A percentile compares a stretch with the other conserved stretches of the same genome.
Evolutionary conservation across 1,140 invertebrate species (phyloP).

Genomic region (Lasioglossum baleicum): DNA sequence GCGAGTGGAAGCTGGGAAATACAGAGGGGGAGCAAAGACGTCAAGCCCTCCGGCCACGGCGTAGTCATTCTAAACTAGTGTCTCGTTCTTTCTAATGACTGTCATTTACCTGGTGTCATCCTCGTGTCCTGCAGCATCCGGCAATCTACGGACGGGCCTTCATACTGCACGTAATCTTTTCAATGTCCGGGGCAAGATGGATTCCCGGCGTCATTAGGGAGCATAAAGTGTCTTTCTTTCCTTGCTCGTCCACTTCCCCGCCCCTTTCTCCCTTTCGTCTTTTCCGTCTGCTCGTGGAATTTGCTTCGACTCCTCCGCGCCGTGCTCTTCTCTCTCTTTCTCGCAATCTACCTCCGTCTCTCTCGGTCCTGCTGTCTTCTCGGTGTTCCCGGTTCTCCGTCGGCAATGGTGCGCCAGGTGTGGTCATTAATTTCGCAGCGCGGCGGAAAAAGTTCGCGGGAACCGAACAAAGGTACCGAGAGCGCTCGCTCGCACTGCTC

Average conservation of each 20-base stretch:
- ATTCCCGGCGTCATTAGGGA: slow-evolving; percentile 59
- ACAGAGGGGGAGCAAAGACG: slow-evolving; percentile 12
- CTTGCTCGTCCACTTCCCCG: slow-evolving; percentile 13
- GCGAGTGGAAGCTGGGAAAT: not conserved
- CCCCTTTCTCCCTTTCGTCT: slow-evolving; percentile 18
- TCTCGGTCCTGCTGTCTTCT: not conserved
- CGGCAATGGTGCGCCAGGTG: slow-evolving; percentile 52
- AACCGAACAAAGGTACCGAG: slow-evolving; percentile 49
- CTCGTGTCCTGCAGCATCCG: slow-evolving; percentile 44
- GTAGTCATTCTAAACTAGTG: slow-evolving; percentile 50
- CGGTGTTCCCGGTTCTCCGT: slow-evolving; percentile 2
- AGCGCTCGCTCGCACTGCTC: not conserved
- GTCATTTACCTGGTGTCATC: slow-evolving; percentile 62
- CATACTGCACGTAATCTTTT: slow-evolving; percentile 53
- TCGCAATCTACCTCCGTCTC: not conserved
- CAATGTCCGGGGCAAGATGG: slow-evolving; percentile 54
- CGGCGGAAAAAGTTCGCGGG: slow-evolving; percentile 38
- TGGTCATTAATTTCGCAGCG: slow-evolving; percentile 61
- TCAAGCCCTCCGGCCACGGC: slow-evolving; percentile 14
- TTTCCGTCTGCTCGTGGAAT: slow-evolving; percentile 51
- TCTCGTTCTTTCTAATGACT: slow-evolving; percentile 62
- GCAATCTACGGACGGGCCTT: slow-evolving; percentile 37
- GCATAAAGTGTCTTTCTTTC: slow-evolving; percentile 48
- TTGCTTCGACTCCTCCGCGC: slow-evolving; percentile 45
- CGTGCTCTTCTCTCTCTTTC: not conserved